phyloP scores from a whole-genome alignment of 1,140 invertebrate species.

The Eriosoma lanigerum region DNA sequence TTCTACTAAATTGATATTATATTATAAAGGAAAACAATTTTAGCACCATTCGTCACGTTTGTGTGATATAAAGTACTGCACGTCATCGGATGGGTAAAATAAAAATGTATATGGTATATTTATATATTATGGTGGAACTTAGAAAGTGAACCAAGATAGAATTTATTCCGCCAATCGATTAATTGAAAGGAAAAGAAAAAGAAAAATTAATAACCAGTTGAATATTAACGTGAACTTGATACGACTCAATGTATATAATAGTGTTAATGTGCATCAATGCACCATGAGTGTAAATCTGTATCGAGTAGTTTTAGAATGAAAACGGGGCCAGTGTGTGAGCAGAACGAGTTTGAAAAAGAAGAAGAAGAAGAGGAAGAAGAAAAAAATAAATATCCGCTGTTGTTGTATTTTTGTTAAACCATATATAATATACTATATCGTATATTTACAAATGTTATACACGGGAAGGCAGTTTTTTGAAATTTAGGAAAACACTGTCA shows the following conservation, averaged over 20 bases:
- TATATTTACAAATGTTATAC: not conserved
- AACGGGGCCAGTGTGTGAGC: conserved; percentile 20
- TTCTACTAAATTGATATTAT: too few relatives aligned
- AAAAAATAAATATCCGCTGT: too few relatives aligned
- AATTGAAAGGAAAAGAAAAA: conserved; percentile 6
- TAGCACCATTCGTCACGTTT: too few relatives aligned
- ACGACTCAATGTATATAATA: not conserved
- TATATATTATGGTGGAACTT: conserved; percentile 9
- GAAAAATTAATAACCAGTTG: conserved; percentile 27
- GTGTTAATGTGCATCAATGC: conserved; percentile 28
- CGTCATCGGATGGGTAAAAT: not conserved
- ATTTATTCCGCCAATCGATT: conserved; percentile 23
- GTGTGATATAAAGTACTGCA: too few relatives aligned
- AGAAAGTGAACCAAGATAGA: conserved; percentile 32
- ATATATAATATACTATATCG: not conserved
- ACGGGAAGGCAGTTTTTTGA: conserved; percentile 6
- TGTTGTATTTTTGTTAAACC: conserved; percentile 24
- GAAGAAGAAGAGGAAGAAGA: not conserved
- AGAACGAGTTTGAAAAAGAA: not conserved
- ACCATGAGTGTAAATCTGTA: conserved; percentile 33
- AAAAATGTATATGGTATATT: too few relatives aligned
- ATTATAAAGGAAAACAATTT: too few relatives aligned
- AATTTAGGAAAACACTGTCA: conserved; percentile 39
- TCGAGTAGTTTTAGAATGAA: not conserved
- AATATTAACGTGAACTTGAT: conserved; percentile 39